phyloP scores from a whole-genome alignment of 2,113 vertebrate species.

The Melanerpes aurifrons region DNA sequence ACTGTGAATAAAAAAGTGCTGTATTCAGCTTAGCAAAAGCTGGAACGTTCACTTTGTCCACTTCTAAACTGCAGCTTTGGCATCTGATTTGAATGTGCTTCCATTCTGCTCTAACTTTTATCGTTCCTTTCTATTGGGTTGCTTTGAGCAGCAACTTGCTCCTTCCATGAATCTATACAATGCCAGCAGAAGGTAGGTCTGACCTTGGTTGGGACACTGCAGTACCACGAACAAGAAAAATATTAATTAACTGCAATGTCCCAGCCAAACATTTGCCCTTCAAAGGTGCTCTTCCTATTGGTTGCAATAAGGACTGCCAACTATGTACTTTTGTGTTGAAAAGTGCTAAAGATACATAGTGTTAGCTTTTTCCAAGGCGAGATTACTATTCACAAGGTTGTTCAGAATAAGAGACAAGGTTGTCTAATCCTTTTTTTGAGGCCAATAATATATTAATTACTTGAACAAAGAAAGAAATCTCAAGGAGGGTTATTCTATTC shows the following conservation, averaged over 20 bases:
- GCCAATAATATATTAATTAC: background rate
- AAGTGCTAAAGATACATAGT: background rate
- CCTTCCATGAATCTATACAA: background rate
- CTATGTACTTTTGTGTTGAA: background rate
- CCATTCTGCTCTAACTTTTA: background rate
- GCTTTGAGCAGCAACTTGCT: background rate
- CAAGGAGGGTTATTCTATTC: background rate
- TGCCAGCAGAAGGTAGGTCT: background rate
- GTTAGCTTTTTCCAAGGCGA: slow-evolving; percentile 3
- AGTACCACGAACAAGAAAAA: slow-evolving; percentile 24
- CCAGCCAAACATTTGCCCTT: slow-evolving; percentile 38
- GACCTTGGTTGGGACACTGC: slow-evolving; percentile 30
- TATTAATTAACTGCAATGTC: slow-evolving; percentile 39
- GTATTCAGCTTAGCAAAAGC: background rate
- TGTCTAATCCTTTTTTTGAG: background rate
- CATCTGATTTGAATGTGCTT: background rate
- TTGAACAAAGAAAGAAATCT: background rate
- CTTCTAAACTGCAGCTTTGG: background rate
- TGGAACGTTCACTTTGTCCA: background rate
- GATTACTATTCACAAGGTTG: background rate
- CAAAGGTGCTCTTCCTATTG: background rate
- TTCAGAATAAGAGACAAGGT: background rate
- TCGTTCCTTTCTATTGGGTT: background rate
- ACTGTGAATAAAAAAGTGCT: background rate
- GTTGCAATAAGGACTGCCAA: slow-evolving; percentile 7